These are phyloP conservation scores for Neoseiulus cucumeris DNA, from an alignment of 1,140 invertebrate genomes.

Conservation along the genomic window DNA sequence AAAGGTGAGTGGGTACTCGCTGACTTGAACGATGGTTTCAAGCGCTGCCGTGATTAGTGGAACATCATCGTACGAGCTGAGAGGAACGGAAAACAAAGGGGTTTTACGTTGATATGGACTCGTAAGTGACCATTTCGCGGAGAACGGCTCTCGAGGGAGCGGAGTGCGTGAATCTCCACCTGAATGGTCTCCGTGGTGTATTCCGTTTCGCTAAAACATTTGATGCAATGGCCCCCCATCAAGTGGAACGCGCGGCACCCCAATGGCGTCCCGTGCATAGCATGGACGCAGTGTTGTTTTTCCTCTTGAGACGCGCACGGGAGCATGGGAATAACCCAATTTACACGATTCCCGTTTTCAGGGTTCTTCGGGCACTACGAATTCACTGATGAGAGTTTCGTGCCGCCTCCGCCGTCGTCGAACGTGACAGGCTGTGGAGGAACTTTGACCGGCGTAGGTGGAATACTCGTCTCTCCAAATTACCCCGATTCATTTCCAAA, in stretches of 20 bases:
- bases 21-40: too few species aligned
- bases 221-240: too few species aligned
- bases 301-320: too few species aligned
- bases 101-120: not conserved
- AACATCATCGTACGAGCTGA: not conserved
- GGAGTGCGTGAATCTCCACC: too few species aligned
- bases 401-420: constrained; percentile 23
- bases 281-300: too few species aligned
- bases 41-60: too few species aligned
- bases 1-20: not conserved
- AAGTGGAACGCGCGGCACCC: too few species aligned
- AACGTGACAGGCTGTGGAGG: constrained; percentile 25
- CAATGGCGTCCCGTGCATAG: too few species aligned
- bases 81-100: too few species aligned
- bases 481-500: constrained; percentile 28
- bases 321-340: too few species aligned
- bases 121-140: not conserved
- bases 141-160: not conserved
- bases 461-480: constrained; percentile 28
- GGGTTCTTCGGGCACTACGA: constrained; percentile 26
- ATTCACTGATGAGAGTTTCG: constrained; percentile 26
- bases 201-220: too few species aligned
- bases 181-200: too few species aligned
- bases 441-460: constrained; percentile 26
- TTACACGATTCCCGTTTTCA: not conserved